phyloP scores from a whole-genome alignment of 2,888 invertebrate genomes.

The Mesorhabditis belari region DNA sequence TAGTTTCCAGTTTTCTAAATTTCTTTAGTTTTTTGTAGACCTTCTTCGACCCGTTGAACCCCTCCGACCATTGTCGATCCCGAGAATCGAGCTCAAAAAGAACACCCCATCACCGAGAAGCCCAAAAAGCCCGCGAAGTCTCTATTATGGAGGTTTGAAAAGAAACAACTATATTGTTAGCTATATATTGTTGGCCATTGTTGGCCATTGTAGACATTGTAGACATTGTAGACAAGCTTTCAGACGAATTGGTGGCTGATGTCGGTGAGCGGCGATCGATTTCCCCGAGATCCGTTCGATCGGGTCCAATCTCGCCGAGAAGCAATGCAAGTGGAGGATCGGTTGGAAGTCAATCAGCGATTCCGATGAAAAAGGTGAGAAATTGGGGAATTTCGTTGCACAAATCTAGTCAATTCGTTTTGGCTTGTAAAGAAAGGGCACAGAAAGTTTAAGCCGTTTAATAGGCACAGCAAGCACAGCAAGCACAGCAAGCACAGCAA shows the following conservation, averaged over 20 bases:
- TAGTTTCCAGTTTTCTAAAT: no score
- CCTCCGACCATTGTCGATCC: constrained; percentile 39
- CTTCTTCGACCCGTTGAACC: constrained; percentile 9
- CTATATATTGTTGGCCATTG: neutral
- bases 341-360: neutral
- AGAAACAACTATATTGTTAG: no score
- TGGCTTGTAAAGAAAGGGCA: no score
- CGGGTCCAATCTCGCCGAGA: constrained; percentile 14
- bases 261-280: neutral
- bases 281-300: constrained; percentile 2
- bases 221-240: neutral
- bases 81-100: constrained; percentile 29
- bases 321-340: neutral
- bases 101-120: constrained; percentile 11
- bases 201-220: neutral
- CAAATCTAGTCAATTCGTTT: no score
- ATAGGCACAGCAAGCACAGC: no score
- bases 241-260: neutral
- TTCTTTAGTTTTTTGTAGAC: no score
- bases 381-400: no score
- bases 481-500: no score
- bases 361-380: neutral
- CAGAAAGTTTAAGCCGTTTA: no score
- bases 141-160: neutral
- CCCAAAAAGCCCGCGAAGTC: constrained; percentile 3